Evolutionary conservation across 2,888 invertebrate species (phyloP), one percentile per base, ranked within the genome.

Genomic region (Mallateleia sp.): DNA sequence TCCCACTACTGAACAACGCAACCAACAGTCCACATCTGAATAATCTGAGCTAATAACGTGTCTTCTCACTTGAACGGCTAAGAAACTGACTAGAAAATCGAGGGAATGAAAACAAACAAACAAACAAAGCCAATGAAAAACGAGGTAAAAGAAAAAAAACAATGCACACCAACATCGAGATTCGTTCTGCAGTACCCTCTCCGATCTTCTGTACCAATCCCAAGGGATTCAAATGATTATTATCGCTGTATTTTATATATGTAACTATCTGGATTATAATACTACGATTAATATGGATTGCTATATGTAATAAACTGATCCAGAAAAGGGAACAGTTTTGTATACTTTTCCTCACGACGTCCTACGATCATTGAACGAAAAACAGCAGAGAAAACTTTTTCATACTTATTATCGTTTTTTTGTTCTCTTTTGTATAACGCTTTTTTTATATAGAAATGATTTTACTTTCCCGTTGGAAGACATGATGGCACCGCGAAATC

Each of bases 41-140:
- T 90, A 94, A 95, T 91, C 93, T 95, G 91, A 95, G 94, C 93
- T 94, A 94, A 94, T 94, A 92, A 91, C 90, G 91, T 90, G 91
- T 91, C 90, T 91, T 84, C 88, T 62, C 25, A 20, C 28, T 47
- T 32, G 25, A 32, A 64, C 88, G 88, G 87, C 11, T 15, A 42
- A 15, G 25, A 42, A 66, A 64, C 88, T 89, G 87, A 18, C 20
- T 25, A 15, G 25, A 42, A 66, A 45, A 62, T 6, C 14, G 38
- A 32, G 24, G 7, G 14, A 60, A 60, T 15, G 14, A 56, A 25
- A n/a, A 34, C 18, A 34, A 60, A 34, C 34, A 24, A 60, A 9
- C 32, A 11, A 25, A 71, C 7, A 11, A 28, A 28, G 28, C 28
- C 28, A n/a, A 75, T 7, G 38, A 74, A n/a, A 90, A 87, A 67